phyloP scores from a whole-genome alignment of 2,797 vertebrate genomes.

The Okamejei kenojei region DNA sequence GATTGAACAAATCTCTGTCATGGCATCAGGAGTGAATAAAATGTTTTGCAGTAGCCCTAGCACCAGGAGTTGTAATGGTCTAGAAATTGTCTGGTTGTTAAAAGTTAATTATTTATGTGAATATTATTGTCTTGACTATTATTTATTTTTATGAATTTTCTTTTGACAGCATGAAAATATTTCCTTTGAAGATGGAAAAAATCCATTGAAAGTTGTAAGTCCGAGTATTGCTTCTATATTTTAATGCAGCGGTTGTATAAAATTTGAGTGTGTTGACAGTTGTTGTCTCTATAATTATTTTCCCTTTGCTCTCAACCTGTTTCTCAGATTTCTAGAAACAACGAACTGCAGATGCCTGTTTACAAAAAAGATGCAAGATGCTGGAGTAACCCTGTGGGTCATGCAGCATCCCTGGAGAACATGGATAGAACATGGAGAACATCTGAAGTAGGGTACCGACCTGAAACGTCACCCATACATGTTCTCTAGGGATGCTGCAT shows the following conservation, averaged over 20 bases:
- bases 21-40: not conserved
- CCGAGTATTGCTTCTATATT: not conserved
- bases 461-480: too few relatives aligned
- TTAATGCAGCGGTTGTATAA: not conserved
- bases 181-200: conserved; percentile 72
- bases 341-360: too few relatives aligned
- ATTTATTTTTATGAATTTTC: not conserved
- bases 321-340: too few relatives aligned
- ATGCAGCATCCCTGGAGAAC: too few relatives aligned
- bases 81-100: not conserved
- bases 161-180: conserved; percentile 84
- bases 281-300: not conserved
- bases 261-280: conserved; percentile 14
- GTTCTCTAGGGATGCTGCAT: too few relatives aligned
- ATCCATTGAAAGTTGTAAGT: conserved; percentile 83
- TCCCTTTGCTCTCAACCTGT: too few relatives aligned
- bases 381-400: too few relatives aligned
- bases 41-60: not conserved
- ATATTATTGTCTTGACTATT: not conserved
- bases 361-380: too few relatives aligned
- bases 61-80: not conserved
- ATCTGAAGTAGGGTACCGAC: too few relatives aligned
- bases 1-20: too few relatives aligned
- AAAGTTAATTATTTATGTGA: not conserved
- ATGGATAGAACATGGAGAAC: too few relatives aligned